Base-by-base conservation (phyloP, 1,140 invertebrate species). In the Macrobrachium rosenbergii region DNA sequence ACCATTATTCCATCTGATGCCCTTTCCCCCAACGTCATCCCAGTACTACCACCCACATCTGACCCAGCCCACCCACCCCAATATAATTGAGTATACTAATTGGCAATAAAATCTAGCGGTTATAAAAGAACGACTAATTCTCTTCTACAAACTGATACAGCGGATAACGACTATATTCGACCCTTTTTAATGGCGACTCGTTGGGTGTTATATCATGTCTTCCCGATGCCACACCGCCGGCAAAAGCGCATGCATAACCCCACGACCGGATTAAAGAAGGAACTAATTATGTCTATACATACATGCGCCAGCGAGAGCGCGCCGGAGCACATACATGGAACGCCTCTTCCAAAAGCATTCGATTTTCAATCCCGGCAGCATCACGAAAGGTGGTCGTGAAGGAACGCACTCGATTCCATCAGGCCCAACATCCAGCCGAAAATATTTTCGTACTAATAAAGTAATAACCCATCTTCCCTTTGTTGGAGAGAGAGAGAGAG, bases 41-140 rank as follows among this genome's bases (percentile, higher is more conserved):
- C 14, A 16, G n/a, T 21, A n/a, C 75, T 12, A 21, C 17, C 19
- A 2, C 16, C 69, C 23, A 23, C 69, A 23, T 11, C 69, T 72
- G 23, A 72, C 23, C 23, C 69, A 72, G 23, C 23, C 37, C 23
- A 19, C n/a, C 79, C 60, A 81, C 79, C 79, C 14, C 79, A 81
- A 45, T 81, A 81, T 64, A 81, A 63, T 16, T 63, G 64, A 45
- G 62, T 81, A 81, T 81, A 63, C 62, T 81, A 81, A 81, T 81
- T 81, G 79, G 79, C 64, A 81, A 67, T 81, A 81, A 81, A 81
- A 81, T n/a, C 23, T 45, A 43, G 28, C 14, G 63, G 79, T 63
- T 81, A 81, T 81, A 81, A 81, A 81, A 81, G 62, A 81, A 19
- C 28, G 63, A 81, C 37, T 81, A 81, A 81, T 81, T 81, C 79